These are phyloP conservation scores for Dermolepida albohirtum DNA, from an alignment of 2,888 invertebrate genomes.

Conservation along the genomic window DNA sequence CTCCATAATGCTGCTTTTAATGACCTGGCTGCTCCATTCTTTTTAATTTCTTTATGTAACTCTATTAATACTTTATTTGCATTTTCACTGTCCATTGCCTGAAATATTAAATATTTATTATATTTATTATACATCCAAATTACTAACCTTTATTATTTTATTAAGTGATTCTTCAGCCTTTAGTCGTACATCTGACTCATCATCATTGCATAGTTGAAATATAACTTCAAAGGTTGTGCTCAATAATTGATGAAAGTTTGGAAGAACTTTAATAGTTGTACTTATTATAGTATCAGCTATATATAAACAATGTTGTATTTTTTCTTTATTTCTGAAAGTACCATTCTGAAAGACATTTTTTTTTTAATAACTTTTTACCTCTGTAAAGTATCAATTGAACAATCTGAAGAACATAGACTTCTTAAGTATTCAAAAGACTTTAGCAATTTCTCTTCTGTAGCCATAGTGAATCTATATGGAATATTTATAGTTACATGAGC, in stretches of 20 bases:
- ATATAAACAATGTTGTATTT: slow-evolving; percentile 77
- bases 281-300: slow-evolving; percentile 80
- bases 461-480: slow-evolving; percentile 54
- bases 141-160: slow-evolving; percentile 74
- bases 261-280: slow-evolving; percentile 70
- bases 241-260: slow-evolving; percentile 74
- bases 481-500: too few relatives aligned
- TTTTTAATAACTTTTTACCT: slow-evolving; percentile 43
- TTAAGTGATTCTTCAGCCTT: slow-evolving; percentile 86
- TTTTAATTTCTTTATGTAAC: slow-evolving; percentile 84
- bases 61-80: slow-evolving; percentile 82
- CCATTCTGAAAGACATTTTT: slow-evolving; percentile 21
- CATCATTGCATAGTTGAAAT: slow-evolving; percentile 79
- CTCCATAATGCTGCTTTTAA: slow-evolving; percentile 81
- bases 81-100: slow-evolving; percentile 74
- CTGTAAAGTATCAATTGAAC: slow-evolving; percentile 51
- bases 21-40: slow-evolving; percentile 78
- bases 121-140: neutral
- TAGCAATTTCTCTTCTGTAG: slow-evolving; percentile 63
- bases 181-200: slow-evolving; percentile 82
- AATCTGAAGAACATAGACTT: slow-evolving; percentile 50
- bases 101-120: slow-evolving; percentile 52
- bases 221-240: slow-evolving; percentile 79
- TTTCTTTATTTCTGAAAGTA: slow-evolving; percentile 77
- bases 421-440: slow-evolving; percentile 60